Base-by-base conservation (phyloP, 1,140 invertebrate genomes). In the Drosophila navojoa region DNA sequence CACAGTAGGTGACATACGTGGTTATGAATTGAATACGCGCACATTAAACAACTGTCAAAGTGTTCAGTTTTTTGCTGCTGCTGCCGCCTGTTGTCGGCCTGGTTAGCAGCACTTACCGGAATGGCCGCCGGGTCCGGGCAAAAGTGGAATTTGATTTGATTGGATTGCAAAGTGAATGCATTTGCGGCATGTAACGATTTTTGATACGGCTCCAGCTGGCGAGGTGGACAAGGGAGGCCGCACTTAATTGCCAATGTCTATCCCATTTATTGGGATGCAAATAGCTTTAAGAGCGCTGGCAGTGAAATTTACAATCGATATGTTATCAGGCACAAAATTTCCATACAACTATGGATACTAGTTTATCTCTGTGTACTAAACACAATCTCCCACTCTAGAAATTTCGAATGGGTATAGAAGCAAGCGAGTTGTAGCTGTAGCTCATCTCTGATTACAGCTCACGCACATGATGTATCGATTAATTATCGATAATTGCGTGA, bases 101-200 rank as follows among this genome's bases (percentile, higher is more conserved):
- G 57, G 40, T 58, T 44, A 57, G 16, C 55, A 47, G 42, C 57
- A 47, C 57, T 59, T 59, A 42, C 29, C 29, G 60, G 49, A 63
- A 63, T 38, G 22, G 35, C 35, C 60, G 35, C 5, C 38, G 47
- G 49, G 35, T 63, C 47, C 13, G 42, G 42, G 42, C 15, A 45
- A 73, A 79, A 82, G 79, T 87, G 79, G 73, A 87, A 73, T 89
- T 77, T 71, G 82, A 86, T 87, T 87, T 86, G 79, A 87, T 84
- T 85, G 81, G 81, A 85, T 85, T 86, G 82, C 80, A 60, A 77
- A 62, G 53, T 58, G 55, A 53, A 71, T 66, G 64, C 66, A 76
- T 68, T 75, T 68, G 54, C 35, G 54, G 57, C 22, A 60, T 57
- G 40, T 60, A 47, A 77, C 77, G 66, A 81, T 87, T 79, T 89